Conservation (phyloP, 2,113 vertebrate species). For the Chaetorhynchus papuensis region DNA sequence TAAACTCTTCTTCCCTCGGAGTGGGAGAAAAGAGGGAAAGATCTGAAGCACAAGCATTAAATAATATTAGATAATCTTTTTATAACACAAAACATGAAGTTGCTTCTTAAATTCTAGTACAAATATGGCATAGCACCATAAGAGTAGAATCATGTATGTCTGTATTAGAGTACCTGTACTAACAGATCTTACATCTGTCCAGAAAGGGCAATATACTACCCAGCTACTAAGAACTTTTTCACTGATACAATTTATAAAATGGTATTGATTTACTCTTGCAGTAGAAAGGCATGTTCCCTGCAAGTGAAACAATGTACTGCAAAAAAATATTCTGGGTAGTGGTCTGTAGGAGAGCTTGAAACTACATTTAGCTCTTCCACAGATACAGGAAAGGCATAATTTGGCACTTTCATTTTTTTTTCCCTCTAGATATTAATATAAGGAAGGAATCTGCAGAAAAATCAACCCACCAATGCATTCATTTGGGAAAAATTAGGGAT, state of each 20-base stretch:
- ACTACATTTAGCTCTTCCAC: not conserved
- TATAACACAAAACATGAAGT: not conserved
- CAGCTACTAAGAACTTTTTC: constrained; percentile 15
- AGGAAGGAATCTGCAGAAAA: not conserved
- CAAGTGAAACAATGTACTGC: not conserved
- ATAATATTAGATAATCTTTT: constrained; percentile 7
- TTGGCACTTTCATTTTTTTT: not conserved
- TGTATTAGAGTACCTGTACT: not conserved
- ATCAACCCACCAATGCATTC: not conserved
- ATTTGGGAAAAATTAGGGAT: not conserved
- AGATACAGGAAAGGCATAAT: not conserved
- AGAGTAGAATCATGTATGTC: not conserved
- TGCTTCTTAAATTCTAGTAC: not conserved
- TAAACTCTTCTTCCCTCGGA: not conserved
- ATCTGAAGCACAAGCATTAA: not conserved
- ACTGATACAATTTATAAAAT: constrained; percentile 19
- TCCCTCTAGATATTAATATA: not conserved
- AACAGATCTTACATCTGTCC: not conserved
- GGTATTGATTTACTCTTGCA: constrained; percentile 29
- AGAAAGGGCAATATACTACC: not conserved
- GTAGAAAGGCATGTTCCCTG: not conserved
- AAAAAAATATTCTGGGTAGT: not conserved
- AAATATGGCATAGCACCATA: not conserved
- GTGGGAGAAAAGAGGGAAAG: not conserved
- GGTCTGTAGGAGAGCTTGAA: not conserved